A percentile compares a stretch with the other conserved stretches of the same genome.
Evolutionary conservation across 2,888 invertebrate genomes (phyloP).

Genomic region (Graphium colonna): DNA sequence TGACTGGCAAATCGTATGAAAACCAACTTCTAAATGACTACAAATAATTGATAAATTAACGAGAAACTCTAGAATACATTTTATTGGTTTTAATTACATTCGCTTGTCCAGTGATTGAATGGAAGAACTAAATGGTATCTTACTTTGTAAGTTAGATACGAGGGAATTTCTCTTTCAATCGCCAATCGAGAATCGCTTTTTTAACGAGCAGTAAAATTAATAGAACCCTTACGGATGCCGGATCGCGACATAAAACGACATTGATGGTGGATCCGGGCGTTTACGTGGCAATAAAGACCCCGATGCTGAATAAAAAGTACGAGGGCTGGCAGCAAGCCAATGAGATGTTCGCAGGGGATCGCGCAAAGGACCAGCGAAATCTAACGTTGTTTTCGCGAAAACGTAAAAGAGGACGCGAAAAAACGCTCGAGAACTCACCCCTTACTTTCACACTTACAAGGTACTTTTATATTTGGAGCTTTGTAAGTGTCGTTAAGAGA

Average conservation of each 20-base stretch:
- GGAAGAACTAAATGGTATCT: no score
- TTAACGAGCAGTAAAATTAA: conserved; percentile 60
- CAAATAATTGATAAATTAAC: not conserved
- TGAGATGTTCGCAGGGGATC: conserved; percentile 49
- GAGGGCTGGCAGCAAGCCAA: conserved; percentile 67
- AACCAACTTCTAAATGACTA: not conserved
- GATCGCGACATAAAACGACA: conserved; percentile 54
- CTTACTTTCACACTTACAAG: conserved; percentile 60
- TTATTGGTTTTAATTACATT: no score
- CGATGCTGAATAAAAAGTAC: conserved; percentile 60
- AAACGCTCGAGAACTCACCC: conserved; percentile 58
- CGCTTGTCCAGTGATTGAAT: no score
- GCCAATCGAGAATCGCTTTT: conserved; percentile 44
- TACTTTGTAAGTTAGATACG: no score
- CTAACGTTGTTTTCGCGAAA: conserved; percentile 55
- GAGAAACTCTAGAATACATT: not conserved
- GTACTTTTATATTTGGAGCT: conserved; percentile 57
- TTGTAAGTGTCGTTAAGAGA: conserved; percentile 41
- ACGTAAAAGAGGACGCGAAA: conserved; percentile 65
- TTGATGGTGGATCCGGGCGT: conserved; percentile 63
- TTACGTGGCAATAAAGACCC: conserved; percentile 68
- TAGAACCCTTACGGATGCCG: conserved; percentile 55
- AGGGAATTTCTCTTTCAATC: conserved; percentile 35
- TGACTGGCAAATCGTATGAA: no score
- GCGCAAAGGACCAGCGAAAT: conserved; percentile 50